phyloP scores from a whole-genome alignment of 2,888 invertebrate species.

The Sipunculus nudus region DNA sequence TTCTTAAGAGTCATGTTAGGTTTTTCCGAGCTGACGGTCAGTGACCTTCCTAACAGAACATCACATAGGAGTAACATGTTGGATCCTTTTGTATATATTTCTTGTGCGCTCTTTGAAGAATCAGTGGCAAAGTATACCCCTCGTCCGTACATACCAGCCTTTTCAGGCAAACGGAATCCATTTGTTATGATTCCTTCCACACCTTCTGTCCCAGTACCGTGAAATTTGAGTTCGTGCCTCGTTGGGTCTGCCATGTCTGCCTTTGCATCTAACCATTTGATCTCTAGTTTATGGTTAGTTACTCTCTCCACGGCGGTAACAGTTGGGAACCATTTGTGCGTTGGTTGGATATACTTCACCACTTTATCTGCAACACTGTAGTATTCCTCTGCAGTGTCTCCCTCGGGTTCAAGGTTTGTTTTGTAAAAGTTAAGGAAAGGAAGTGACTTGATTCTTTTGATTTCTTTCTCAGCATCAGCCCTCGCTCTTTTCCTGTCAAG shows the following conservation, averaged over 20 bases:
- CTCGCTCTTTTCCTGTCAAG: no score
- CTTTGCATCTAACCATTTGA: slow-evolving; percentile 8
- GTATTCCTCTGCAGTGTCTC: slow-evolving; percentile 27
- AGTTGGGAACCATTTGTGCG: slow-evolving; percentile 29
- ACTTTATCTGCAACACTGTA: slow-evolving; percentile 20
- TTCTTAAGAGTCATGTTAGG: slow-evolving; percentile 8
- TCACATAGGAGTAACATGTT: slow-evolving; percentile 31
- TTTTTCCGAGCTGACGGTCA: slow-evolving; percentile 1
- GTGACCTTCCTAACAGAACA: slow-evolving; percentile 25
- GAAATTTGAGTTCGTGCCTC: slow-evolving; percentile 22
- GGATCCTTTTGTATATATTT: slow-evolving; percentile 30
- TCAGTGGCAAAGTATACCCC: slow-evolving; percentile 34
- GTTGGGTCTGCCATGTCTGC: slow-evolving; percentile 8
- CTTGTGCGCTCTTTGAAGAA: slow-evolving; percentile 33
- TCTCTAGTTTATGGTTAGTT: slow-evolving; percentile 8
- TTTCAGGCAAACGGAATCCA: slow-evolving; percentile 21
- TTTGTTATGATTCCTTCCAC: slow-evolving; percentile 15
- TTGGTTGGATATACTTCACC: slow-evolving; percentile 20
- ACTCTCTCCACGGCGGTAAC: slow-evolving; percentile 28
- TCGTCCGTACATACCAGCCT: slow-evolving; percentile 17
- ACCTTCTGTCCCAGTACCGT: slow-evolving; percentile 21
- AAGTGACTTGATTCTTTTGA: background rate
- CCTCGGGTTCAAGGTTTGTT: slow-evolving; percentile 10
- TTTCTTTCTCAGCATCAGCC: background rate
- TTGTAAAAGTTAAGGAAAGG: background rate